Evolutionary conservation across 2,888 invertebrate genomes (phyloP).

Genomic region (Synergus laeviventris): DNA sequence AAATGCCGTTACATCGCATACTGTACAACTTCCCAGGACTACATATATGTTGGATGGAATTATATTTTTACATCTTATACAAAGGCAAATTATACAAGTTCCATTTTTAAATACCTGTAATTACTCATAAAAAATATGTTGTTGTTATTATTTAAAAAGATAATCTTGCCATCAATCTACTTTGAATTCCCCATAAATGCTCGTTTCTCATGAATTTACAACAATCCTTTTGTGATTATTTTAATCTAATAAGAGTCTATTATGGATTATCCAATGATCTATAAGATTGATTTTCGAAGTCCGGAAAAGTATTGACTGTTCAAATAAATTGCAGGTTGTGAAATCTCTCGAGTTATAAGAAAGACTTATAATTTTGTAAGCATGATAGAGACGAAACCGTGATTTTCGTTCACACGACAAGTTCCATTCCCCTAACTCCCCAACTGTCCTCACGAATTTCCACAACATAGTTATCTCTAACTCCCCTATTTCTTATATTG

Average conservation of each 20-base stretch:
- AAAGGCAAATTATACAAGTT: background rate
- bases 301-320: slow-evolving; percentile 1
- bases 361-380: slow-evolving; percentile 22
- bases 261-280: background rate
- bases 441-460: background rate
- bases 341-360: slow-evolving; percentile 17
- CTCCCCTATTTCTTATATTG: slow-evolving; percentile 8
- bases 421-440: background rate
- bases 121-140: background rate
- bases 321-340: slow-evolving; percentile 17
- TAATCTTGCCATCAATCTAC: background rate
- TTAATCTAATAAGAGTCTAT: background rate
- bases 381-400: slow-evolving; percentile 9
- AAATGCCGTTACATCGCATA: slow-evolving; percentile 9
- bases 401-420: slow-evolving; percentile 14
- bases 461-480: background rate
- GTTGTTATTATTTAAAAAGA: background rate
- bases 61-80: background rate
- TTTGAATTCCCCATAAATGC: background rate
- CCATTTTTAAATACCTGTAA: background rate
- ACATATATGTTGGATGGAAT: background rate
- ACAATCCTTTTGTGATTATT: background rate
- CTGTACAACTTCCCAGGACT: slow-evolving; percentile 20
- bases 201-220: background rate
- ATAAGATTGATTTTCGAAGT: slow-evolving; percentile 2